Evolutionary conservation across 1,140 invertebrate species (phyloP), one percentile per base, ranked within the genome.

Genomic region (Metaphire vulgaris): DNA sequence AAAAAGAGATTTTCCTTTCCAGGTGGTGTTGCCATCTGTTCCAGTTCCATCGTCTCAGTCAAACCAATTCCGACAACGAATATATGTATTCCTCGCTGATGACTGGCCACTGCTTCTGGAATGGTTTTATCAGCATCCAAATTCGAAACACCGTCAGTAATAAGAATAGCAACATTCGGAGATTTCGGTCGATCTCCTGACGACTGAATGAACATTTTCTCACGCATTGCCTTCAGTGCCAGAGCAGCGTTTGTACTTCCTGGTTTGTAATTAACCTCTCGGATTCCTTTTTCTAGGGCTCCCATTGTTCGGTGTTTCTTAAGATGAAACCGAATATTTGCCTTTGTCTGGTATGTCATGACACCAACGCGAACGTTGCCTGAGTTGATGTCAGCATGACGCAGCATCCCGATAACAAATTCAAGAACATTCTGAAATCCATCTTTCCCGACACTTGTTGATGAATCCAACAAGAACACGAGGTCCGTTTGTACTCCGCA

Each of bases 121-220:
- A 77, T 16, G 0, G 76, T 77, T 2, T 56, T 31, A 1, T 77
- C 32, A 26, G 76, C 29, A 65, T 77, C 72, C 12, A 77, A 31
- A 30, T 69, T 74, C n/a, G 76, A 77, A 29, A 69, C 65, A 2
- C 76, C 76, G 30, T 74, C 76, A 28, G 67, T 74, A 34, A 77
- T 32, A 16, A 77, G 16, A 1, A 77, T 64, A 16, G 68, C 64
- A n/a, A 77, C 76, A 65, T 77, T 74, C 32, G 64, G 72, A 21
- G 64, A 64, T n/a, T 29, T 65, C 15, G 76, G 76, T 30, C 76
- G 32, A 41, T 77, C 72, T 1, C 76, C 76, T n/a, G 28, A 33
- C 15, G 68, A 29, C 30, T 1, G 21, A 28, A 28, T 76, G 67
- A 77, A 77, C 72, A 74, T 74, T 1, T 34, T 33, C 1, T 68